These are phyloP conservation scores for Catharus minimus DNA, from an alignment of 2,113 vertebrate species.

Conservation along the genomic window DNA sequence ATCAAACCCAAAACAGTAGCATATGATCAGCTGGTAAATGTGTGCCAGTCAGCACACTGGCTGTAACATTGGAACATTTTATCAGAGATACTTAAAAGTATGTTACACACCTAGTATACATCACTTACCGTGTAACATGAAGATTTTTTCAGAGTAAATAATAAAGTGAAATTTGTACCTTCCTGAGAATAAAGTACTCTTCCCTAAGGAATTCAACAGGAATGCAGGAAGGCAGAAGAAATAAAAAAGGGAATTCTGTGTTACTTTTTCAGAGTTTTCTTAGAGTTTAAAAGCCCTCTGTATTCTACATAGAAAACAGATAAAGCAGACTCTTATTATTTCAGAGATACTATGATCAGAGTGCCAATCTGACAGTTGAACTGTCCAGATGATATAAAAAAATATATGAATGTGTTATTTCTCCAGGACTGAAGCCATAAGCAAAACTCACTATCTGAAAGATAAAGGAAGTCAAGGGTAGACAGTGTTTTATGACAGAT, in stretches of 20 bases:
- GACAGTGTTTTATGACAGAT: background rate
- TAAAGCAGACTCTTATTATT: background rate
- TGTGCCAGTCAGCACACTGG: background rate
- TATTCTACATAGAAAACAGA: background rate
- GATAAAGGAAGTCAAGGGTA: background rate
- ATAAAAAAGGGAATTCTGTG: background rate
- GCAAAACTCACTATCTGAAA: background rate
- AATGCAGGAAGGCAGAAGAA: background rate
- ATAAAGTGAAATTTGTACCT: background rate
- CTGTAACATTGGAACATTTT: background rate
- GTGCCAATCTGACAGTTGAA: background rate
- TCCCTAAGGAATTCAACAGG: background rate
- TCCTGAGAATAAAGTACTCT: background rate
- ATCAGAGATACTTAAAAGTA: background rate
- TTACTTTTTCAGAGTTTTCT: background rate
- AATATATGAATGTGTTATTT: background rate
- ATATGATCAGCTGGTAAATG: background rate
- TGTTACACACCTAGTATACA: accelerated
- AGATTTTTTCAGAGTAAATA: background rate
- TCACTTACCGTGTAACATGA: background rate
- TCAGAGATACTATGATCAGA: background rate
- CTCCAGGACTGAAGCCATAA: background rate
- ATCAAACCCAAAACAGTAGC: background rate
- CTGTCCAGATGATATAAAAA: background rate
- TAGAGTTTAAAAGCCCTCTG: background rate